Percentiles rank a stretch among this genome's conserved stretches.
phyloP scores from a whole-genome alignment of 2,888 invertebrate genomes.

The Pherbina coryleti region DNA sequence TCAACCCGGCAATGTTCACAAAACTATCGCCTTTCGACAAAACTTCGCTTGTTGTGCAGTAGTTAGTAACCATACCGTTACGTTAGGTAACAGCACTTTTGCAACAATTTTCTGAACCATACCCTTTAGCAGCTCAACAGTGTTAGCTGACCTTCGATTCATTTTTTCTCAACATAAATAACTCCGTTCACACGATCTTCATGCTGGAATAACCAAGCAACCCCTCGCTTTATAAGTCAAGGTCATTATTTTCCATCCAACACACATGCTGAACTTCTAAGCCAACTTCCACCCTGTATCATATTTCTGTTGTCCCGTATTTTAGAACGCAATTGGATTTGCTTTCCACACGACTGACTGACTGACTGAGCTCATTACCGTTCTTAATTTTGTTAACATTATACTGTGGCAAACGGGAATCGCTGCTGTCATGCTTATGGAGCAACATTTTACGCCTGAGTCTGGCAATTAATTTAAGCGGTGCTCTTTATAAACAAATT shows the following conservation, averaged over 20 bases:
- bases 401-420: conserved; percentile 2
- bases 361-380: neutral
- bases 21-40: neutral
- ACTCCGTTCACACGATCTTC: neutral
- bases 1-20: too few relatives aligned
- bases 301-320: neutral
- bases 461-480: conserved; percentile 44
- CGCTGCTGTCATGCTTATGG: conserved; percentile 34
- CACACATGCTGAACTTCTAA: neutral
- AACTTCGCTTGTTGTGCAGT: too few relatives aligned
- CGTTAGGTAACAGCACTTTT: too few relatives aligned
- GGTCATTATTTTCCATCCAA: conserved; percentile 7
- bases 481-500: conserved; percentile 7
- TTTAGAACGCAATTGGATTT: neutral
- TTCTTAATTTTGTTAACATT: conserved; percentile 30
- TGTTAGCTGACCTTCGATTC: too few relatives aligned
- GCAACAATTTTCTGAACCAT: too few relatives aligned
- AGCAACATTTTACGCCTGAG: conserved; percentile 42
- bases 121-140: too few relatives aligned
- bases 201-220: neutral
- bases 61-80: neutral
- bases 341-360: neutral
- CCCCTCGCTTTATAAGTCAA: conserved; percentile 16
- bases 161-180: neutral
- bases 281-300: neutral